These are phyloP conservation scores for Habrosyne pyritoides DNA, from an alignment of 2,888 invertebrate genomes.

Conservation along the genomic window DNA sequence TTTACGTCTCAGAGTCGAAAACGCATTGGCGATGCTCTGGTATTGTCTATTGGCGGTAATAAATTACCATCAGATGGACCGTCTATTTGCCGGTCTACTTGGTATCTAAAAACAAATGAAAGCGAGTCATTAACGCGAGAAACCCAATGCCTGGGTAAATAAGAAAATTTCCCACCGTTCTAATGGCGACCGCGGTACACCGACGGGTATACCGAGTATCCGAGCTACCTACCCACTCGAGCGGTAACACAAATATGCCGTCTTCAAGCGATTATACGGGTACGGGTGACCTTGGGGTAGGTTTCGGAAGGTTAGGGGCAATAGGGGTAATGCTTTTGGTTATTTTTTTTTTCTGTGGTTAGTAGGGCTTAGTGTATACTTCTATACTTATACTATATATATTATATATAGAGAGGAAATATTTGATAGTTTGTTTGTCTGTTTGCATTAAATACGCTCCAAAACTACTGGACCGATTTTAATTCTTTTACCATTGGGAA, in stretches of 20 bases:
- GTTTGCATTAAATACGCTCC: too few relatives aligned
- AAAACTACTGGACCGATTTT: too few relatives aligned
- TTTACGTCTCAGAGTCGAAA: too few relatives aligned
- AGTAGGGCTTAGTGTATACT: neutral
- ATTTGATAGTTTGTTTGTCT: too few relatives aligned
- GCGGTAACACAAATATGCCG: constrained; percentile 44
- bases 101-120: too few relatives aligned
- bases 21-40: too few relatives aligned
- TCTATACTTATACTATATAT: too few relatives aligned
- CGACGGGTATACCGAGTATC: neutral
- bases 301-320: constrained; percentile 16
- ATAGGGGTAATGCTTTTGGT: neutral
- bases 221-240: constrained; percentile 20
- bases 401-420: too few relatives aligned
- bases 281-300: constrained; percentile 27
- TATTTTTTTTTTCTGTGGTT: neutral
- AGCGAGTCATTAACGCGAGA: constrained; percentile 29
- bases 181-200: constrained; percentile 44
- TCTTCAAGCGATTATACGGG: constrained; percentile 45
- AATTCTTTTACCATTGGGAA: too few relatives aligned
- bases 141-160: constrained; percentile 52
- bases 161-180: constrained; percentile 62
- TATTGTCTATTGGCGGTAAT: too few relatives aligned
- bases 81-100: too few relatives aligned
- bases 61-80: too few relatives aligned